These are phyloP conservation scores for Sciurus carolinensis DNA, from an alignment of 2,797 vertebrate genomes.

Conservation along the genomic window DNA sequence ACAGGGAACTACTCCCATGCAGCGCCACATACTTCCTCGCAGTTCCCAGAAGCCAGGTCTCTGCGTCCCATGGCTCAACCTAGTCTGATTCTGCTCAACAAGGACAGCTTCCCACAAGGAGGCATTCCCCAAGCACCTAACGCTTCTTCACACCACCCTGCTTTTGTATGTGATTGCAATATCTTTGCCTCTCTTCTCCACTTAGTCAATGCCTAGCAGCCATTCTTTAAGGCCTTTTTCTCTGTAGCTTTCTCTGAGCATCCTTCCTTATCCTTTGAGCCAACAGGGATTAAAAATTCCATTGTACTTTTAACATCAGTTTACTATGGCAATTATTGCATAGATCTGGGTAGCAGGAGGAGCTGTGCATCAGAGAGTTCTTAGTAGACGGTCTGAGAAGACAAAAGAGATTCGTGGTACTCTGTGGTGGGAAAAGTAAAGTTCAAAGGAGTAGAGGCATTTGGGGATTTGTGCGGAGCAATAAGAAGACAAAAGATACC, in stretches of 20 bases:
- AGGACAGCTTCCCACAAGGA: no score
- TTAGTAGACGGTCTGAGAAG: not conserved
- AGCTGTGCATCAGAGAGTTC: not conserved
- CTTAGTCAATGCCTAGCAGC: not conserved
- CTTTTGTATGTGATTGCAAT: not conserved
- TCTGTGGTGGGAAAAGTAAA: not conserved
- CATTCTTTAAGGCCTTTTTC: not conserved
- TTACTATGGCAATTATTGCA: not conserved
- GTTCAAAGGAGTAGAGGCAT: not conserved
- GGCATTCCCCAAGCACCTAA: not conserved
- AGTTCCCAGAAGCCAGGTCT: no score
- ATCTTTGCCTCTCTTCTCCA: not conserved
- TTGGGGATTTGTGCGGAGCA: not conserved
- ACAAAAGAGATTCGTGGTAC: not conserved
- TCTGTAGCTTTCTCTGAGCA: not conserved
- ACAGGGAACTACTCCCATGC: no score
- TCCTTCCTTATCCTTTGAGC: not conserved
- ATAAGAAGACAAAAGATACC: not conserved
- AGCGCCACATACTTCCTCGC: no score
- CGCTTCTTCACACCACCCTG: not conserved
- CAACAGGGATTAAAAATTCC: not conserved
- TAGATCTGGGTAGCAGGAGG: not conserved
- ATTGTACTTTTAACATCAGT: not conserved
- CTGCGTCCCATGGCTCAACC: no score
- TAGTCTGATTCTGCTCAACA: no score